These are phyloP conservation scores for Camponotus fellah DNA, from an alignment of 2,888 invertebrate genomes.

Conservation along the genomic window DNA sequence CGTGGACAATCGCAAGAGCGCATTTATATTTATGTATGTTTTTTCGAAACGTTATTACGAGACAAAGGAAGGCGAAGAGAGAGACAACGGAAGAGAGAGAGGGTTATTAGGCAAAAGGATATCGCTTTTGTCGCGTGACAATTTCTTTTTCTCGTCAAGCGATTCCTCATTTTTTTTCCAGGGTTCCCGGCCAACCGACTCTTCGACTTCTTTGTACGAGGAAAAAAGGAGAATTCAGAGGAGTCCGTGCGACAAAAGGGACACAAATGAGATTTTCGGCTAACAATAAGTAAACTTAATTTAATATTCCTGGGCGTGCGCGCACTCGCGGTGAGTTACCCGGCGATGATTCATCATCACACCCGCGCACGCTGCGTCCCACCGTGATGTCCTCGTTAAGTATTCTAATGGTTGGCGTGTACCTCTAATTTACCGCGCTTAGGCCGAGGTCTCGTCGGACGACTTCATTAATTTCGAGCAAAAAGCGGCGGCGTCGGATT, in stretches of 20 bases:
- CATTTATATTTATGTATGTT: too few species aligned
- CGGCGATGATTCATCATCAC: slow-evolving; percentile 85
- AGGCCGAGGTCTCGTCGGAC: slow-evolving; percentile 66
- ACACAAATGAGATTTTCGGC: slow-evolving; percentile 61
- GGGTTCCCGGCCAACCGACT: not conserved
- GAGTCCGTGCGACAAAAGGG: slow-evolving; percentile 15
- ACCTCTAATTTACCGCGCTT: slow-evolving; percentile 76
- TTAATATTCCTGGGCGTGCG: slow-evolving; percentile 82
- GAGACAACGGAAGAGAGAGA: slow-evolving; percentile 19
- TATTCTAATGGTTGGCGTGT: slow-evolving; percentile 84
- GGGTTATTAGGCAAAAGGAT: slow-evolving; percentile 4
- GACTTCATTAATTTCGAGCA: slow-evolving; percentile 79
- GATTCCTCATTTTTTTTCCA: not conserved
- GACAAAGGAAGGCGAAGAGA: not conserved
- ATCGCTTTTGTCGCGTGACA: slow-evolving; percentile 19
- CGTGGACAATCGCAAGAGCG: slow-evolving; percentile 18
- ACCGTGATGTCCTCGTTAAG: slow-evolving; percentile 85
- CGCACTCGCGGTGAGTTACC: slow-evolving; percentile 73
- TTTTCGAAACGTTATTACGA: slow-evolving; percentile 1
- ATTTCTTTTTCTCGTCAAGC: slow-evolving; percentile 9
- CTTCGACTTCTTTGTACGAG: not conserved
- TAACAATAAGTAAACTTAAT: slow-evolving; percentile 80
- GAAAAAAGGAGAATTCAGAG: not conserved
- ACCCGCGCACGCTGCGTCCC: slow-evolving; percentile 83
- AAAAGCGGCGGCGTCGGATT: slow-evolving; percentile 56